phyloP scores from a whole-genome alignment of 2,113 vertebrate species.

The Apus apus region DNA sequence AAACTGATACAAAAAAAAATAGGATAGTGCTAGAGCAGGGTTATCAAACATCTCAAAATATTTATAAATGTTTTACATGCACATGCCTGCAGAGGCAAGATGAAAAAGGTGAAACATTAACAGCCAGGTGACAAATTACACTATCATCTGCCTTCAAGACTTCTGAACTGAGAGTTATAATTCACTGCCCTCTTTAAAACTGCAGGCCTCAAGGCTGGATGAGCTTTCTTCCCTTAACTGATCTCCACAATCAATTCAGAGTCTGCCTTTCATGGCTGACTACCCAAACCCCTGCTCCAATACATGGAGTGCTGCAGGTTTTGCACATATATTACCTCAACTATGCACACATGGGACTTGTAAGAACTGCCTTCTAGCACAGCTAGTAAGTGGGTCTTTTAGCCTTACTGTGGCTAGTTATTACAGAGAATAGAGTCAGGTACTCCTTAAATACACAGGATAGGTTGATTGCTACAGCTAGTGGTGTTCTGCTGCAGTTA shows the following conservation, averaged over 20 bases:
- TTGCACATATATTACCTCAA: background rate
- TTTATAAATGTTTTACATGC: background rate
- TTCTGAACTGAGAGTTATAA: background rate
- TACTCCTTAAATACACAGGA: background rate
- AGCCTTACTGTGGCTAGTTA: background rate
- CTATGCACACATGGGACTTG: background rate
- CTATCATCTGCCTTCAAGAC: background rate
- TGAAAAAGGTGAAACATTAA: background rate
- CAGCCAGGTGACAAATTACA: background rate
- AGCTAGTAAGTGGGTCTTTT: background rate
- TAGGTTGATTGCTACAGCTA: background rate
- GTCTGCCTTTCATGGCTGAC: background rate
- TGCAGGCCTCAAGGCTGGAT: background rate
- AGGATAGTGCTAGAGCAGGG: background rate
- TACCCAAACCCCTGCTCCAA: background rate
- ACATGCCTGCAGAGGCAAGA: background rate
- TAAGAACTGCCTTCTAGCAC: background rate
- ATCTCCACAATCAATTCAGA: background rate
- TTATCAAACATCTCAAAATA: background rate
- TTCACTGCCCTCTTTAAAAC: background rate
- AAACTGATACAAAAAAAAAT: background rate
- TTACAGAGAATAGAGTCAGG: background rate
- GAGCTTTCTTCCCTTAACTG: background rate
- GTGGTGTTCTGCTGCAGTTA: background rate
- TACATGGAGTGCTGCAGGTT: background rate